These are phyloP conservation scores for Protophormia terraenovae DNA, from an alignment of 2,888 invertebrate species.

Conservation along the genomic window DNA sequence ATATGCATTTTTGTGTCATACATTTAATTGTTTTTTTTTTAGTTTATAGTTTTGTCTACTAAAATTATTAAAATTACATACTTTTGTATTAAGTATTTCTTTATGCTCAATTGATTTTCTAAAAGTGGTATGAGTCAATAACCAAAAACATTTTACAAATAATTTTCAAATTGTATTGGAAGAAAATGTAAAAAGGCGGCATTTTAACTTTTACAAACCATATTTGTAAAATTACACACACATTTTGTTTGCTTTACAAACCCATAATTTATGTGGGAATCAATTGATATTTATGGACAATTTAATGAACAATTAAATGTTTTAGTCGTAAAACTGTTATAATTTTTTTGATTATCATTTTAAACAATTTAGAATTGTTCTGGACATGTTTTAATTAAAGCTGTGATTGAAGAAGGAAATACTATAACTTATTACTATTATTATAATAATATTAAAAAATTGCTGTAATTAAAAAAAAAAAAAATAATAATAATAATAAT, in stretches of 20 bases:
- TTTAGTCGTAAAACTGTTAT: background rate
- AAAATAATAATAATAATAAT: too few relatives aligned
- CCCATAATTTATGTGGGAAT: constrained; percentile 61
- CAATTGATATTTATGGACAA: constrained; percentile 28
- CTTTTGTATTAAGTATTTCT: constrained; percentile 6
- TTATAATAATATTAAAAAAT: too few relatives aligned
- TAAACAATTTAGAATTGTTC: background rate
- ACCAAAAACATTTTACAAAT: background rate
- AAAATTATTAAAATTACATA: too few relatives aligned
- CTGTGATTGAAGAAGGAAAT: too few relatives aligned
- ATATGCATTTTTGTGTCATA: constrained; percentile 33
- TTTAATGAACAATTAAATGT: background rate
- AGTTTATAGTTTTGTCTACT: background rate
- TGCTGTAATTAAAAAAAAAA: too few relatives aligned
- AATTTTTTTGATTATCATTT: background rate
- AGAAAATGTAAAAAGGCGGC: constrained; percentile 32
- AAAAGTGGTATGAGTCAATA: constrained; percentile 14
- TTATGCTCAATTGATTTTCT: constrained; percentile 41
- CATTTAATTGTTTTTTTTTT: constrained; percentile 27
- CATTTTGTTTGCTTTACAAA: background rate
- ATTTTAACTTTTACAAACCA: constrained; percentile 45
- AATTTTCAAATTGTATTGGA: background rate
- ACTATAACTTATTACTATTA: too few relatives aligned
- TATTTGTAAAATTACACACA: constrained; percentile 31
- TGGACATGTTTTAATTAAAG: too few relatives aligned